Base-by-base conservation (phyloP, 2,113 vertebrate genomes). In the Condylura cristata region DNA sequence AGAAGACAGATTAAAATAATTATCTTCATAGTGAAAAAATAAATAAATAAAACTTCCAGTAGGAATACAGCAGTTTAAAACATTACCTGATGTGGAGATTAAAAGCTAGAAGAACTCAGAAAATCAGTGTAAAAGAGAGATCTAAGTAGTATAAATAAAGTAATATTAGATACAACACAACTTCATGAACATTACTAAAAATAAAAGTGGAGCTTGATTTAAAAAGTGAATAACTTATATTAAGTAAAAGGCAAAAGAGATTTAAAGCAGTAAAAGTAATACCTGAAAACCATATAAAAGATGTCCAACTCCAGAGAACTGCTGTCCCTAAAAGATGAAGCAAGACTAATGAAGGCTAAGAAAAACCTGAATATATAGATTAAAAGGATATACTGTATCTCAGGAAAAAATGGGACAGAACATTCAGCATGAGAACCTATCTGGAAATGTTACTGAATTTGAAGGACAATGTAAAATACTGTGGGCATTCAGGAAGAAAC, bases 381-480 rank as follows among this genome's bases (percentile, higher is more conserved):
- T 6, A 94, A 94, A 91, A 75, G 8, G 37, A 92, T 65, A 89
- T 34, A 89, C 2, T 90, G 32, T 90, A 92, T 92, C 84, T 84
- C 44, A 44, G 34, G 28, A 22, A 10, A 34, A 91, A 89, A 86
- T 44, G 37, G 80, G 41, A 90, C 81, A 82, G 61, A 90, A 92
- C 81, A 92, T 95, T 93, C 92, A 65, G 72, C 2, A 20, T 76
- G 68, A 88, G 61, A 92, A 84, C 4, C 56, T 93, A 89, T 93
- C 71, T 58, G 34, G 48, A 79, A 92, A 74, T 92, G 68, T 90
- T 93, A n/a, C 85, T 46, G 16, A 86, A 74, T 56, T 44, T 90
- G 88, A 95, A 93, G 66, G 74, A 93, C 85, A 95, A 92, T 70
- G 72, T 39, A 91, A 92, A 94, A 74, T 93, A 92, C 41, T 53